Evolutionary conservation across 2,113 vertebrate genomes (phyloP).

Genomic region (Dipodomys merriami): DNA sequence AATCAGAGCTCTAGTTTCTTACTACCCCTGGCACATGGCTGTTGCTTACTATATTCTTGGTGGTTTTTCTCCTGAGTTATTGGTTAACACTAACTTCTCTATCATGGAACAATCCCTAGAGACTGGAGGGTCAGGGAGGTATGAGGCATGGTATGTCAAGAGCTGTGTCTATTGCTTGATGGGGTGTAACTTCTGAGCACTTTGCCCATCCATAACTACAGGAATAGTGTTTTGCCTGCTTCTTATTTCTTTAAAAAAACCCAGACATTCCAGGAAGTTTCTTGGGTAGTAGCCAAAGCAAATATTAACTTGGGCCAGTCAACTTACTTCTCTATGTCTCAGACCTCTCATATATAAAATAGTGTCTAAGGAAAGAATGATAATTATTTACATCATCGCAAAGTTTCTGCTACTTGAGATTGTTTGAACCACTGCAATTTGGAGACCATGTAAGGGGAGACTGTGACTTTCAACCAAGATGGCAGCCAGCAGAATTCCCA

Average conservation of each 20-base stretch:
- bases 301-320: neutral
- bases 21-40: neutral
- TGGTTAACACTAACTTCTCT: neutral
- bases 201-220: neutral
- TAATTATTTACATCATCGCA: neutral
- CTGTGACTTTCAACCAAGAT: neutral
- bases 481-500: neutral
- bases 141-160: accelerated
- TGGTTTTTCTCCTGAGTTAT: neutral
- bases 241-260: neutral
- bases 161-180: neutral
- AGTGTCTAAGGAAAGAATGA: neutral
- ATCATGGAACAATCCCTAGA: neutral
- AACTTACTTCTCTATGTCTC: neutral
- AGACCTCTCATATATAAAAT: neutral
- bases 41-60: neutral
- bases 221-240: neutral
- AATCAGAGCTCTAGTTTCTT: neutral
- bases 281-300: neutral
- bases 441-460: neutral
- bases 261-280: neutral
- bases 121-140: too few species aligned
- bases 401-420: neutral
- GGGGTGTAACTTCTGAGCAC: neutral
- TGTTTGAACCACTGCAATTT: neutral